Evolutionary conservation across 2,113 vertebrate species (phyloP).

Genomic region (Pollimyrus isidori): DNA sequence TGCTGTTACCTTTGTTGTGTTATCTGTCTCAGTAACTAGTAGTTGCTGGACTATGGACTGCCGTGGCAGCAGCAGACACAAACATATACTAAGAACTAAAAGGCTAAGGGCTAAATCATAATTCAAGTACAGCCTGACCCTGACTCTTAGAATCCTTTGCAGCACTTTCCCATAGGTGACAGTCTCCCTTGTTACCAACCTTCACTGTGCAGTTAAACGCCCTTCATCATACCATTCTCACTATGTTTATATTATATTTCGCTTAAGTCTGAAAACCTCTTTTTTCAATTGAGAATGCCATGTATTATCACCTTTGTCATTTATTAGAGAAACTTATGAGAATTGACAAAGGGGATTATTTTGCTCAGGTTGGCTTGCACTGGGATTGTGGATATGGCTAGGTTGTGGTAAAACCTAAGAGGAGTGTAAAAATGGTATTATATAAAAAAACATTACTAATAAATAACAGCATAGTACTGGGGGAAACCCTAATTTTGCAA

Average conservation of each 20-base stretch:
- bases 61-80: constrained; percentile 13
- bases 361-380: neutral
- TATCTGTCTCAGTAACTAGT: neutral
- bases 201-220: neutral
- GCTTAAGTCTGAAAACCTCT: neutral
- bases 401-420: neutral
- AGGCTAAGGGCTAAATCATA: constrained; percentile 29
- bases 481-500: neutral
- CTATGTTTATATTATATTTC: neutral
- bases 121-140: constrained; percentile 12
- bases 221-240: neutral
- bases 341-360: neutral
- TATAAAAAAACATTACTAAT: neutral
- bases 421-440: neutral
- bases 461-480: neutral
- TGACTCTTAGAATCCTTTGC: neutral
- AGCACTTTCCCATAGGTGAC: neutral
- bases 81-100: neutral
- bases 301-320: neutral
- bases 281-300: neutral
- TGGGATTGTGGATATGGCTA: neutral
- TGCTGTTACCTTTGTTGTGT: neutral
- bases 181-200: neutral
- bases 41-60: neutral
- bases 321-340: neutral